Evolutionary conservation across 2,113 vertebrate genomes (phyloP), one percentile per base, ranked within the genome.

Genomic region (Peromyscus polionotus): DNA sequence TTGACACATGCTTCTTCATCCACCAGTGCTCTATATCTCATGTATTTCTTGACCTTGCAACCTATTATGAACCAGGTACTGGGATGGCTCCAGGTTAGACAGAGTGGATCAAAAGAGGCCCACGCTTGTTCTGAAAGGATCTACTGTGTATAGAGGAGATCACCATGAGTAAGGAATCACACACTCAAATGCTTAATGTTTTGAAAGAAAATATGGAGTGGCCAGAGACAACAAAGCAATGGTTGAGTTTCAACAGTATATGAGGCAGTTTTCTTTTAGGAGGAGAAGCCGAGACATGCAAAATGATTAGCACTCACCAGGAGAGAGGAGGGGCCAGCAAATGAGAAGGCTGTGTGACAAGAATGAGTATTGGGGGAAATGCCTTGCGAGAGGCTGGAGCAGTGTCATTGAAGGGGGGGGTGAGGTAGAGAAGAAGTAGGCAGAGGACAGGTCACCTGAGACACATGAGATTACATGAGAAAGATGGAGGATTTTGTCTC

Each of bases 341-440:
- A 12, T 16, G 4, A 80, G 26, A 75, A 70, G 57, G 12, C 9
- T 39, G 33, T 5, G 2, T 7, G 77, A 14, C 17, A 24, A 28
- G 33, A 73, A 70, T 39, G 88, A 92, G 22, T 5, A 42, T 33
- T 63, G 26, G n/a, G 65, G 45, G 28, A 59, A 51, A 14, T 26
- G 42, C 73, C 42, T 45, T 61, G 65, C 59, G 36, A 84, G 19
- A 26, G 17, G 13, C 28, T 54, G 9, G 5, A 24, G 14, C 26
- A 31, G 9, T n/a, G 19, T n/a, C 14, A 14, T 57, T 26, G 26
- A 65, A 57, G 24, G 0, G 5, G 0, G 22, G 3, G 3, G 12
- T 7, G 45, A 72, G 26, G 48, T n/a, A 2, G 31, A 39, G 67
- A 51, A 16, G 8, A 51, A 16, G 8, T 1, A 12, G 24, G 33